Percentiles rank a stretch among this genome's conserved stretches.
Conservation (phyloP, 2,888 invertebrate genomes). For the Empis stercorea region DNA sequence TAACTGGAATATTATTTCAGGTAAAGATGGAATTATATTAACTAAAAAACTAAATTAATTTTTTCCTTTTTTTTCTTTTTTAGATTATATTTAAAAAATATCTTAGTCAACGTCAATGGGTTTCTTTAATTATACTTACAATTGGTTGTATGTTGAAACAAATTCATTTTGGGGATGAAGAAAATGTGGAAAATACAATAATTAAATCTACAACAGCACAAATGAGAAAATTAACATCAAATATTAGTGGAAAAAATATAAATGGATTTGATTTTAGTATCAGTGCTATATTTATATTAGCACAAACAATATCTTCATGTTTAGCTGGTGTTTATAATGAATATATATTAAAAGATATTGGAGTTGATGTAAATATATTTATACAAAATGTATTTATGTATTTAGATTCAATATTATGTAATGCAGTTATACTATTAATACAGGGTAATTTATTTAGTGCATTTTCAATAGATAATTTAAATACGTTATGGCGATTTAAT, state of each 20-base stretch:
- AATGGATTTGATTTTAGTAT: conserved; percentile 41
- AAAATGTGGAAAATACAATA: conserved; percentile 13
- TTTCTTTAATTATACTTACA: conserved; percentile 75
- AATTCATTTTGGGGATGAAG: conserved; percentile 38
- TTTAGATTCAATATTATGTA: conserved; percentile 85
- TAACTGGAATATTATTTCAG: conserved; percentile 86
- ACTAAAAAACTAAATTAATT: too few species aligned
- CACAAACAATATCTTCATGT: conserved; percentile 83
- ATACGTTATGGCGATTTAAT: conserved; percentile 49
- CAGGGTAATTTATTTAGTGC: conserved; percentile 52
- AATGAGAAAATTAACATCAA: conserved; percentile 5
- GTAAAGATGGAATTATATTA: too few species aligned
- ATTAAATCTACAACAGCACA: conserved; percentile 10
- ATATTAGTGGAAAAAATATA: conserved; percentile 23
- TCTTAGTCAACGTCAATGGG: conserved; percentile 71
- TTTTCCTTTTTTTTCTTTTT: too few species aligned
- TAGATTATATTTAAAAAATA: conserved; percentile 78
- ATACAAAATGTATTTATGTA: conserved; percentile 95
- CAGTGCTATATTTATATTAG: conserved; percentile 51
- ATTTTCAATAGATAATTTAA: conserved; percentile 43
- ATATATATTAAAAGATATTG: conserved; percentile 76
- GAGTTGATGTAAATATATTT: conserved; percentile 74
- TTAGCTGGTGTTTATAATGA: conserved; percentile 94
- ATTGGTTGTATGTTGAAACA: conserved; percentile 86
- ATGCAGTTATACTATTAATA: conserved; percentile 53